Percentiles rank a stretch among this genome's conserved stretches.
These are phyloP conservation scores for Leptobrachium leishanense DNA, from an alignment of 2,113 vertebrate species.

Conservation along the genomic window DNA sequence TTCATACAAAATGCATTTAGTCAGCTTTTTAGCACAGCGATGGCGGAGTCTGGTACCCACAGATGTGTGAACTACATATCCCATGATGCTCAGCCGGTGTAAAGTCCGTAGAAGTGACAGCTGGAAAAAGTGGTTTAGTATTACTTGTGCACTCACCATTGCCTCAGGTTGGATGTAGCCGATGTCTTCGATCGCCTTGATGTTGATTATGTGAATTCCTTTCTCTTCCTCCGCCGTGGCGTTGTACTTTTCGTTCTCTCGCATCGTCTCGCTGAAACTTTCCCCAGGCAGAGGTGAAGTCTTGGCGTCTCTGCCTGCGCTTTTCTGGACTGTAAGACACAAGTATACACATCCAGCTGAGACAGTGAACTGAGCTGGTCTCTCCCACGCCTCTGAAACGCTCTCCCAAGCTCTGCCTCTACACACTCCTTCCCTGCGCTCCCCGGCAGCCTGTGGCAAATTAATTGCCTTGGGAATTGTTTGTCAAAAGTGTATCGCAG, in stretches of 20 bases:
- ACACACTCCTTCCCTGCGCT: slow-evolving; percentile 25
- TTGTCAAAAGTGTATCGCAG: slow-evolving; percentile 22
- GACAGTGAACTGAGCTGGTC: slow-evolving; percentile 21
- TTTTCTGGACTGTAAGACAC: slow-evolving; percentile 54
- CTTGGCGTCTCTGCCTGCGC: slow-evolving; percentile 60
- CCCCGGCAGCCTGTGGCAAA: slow-evolving; percentile 45
- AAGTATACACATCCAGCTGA: slow-evolving; percentile 44
- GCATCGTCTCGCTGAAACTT: slow-evolving; percentile 64
- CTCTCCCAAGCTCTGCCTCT: slow-evolving; percentile 44
- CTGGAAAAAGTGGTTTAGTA: not conserved
- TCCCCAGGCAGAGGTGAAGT: slow-evolving; percentile 54
- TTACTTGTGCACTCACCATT: slow-evolving; percentile 66
- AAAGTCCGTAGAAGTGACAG: slow-evolving; percentile 7
- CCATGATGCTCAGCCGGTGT: too few relatives aligned
- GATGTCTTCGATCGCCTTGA: slow-evolving; percentile 63
- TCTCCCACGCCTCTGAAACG: slow-evolving; percentile 47
- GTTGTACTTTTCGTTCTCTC: slow-evolving; percentile 68
- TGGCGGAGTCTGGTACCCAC: too few relatives aligned
- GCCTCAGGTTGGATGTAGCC: slow-evolving; percentile 72
- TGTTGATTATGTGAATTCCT: slow-evolving; percentile 64
- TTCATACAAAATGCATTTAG: too few relatives aligned
- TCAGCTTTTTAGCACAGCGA: too few relatives aligned
- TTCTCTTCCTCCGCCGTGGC: slow-evolving; percentile 70
- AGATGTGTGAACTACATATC: too few relatives aligned
- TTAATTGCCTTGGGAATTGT: slow-evolving; percentile 32